Evolutionary conservation across 2,888 invertebrate species (phyloP).

Genomic region (Metacarcinus magister): DNA sequence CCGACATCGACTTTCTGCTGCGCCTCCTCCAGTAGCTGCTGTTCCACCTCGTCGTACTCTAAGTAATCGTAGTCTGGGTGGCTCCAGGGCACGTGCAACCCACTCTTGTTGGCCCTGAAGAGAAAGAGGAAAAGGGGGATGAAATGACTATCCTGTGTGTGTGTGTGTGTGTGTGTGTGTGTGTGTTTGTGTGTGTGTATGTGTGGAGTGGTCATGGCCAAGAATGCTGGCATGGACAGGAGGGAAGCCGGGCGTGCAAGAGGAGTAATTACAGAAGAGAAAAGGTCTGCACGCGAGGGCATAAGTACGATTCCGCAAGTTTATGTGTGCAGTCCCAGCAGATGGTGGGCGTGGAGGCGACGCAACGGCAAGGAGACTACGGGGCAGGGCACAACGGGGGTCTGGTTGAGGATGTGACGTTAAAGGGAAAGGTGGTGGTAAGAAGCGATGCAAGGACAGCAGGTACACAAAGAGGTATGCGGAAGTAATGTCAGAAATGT

Average conservation of each 20-base stretch:
- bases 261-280: background rate
- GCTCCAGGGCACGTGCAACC: conserved; percentile 74
- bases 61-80: conserved; percentile 81
- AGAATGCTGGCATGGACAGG: background rate
- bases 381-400: too few relatives aligned
- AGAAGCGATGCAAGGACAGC: too few relatives aligned
- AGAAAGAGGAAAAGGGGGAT: conserved; percentile 53
- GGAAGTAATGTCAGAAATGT: too few relatives aligned
- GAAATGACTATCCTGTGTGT: background rate
- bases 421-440: too few relatives aligned
- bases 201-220: background rate
- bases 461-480: too few relatives aligned
- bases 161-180: background rate
- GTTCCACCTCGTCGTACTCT: conserved; percentile 71
- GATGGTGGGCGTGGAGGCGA: too few relatives aligned
- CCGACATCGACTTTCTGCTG: background rate
- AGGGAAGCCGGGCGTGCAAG: background rate
- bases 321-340: too few relatives aligned
- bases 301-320: background rate
- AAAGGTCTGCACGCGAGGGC: background rate
- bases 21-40: conserved; percentile 55
- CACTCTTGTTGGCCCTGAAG: conserved; percentile 67
- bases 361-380: too few relatives aligned
- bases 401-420: too few relatives aligned
- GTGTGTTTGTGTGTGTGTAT: background rate